A percentile compares a stretch with the other conserved stretches of the same genome.
phyloP scores from a whole-genome alignment of 2,888 invertebrate genomes.

The Diaperis boleti region DNA sequence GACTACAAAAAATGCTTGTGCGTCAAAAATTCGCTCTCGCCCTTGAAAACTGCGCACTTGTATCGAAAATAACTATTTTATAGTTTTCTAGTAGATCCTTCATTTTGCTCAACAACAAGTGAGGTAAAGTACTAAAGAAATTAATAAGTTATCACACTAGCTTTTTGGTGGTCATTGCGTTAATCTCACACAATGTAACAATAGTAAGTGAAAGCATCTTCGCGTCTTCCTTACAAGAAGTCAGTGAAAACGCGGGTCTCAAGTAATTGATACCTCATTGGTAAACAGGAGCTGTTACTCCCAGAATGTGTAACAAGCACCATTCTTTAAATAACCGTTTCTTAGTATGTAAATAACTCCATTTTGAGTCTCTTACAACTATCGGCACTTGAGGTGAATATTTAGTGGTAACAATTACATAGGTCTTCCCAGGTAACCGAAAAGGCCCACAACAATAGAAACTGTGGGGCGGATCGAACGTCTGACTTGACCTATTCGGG shows the following conservation, averaged over 20 bases:
- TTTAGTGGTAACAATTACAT: constrained; percentile 36
- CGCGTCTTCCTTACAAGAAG: too few relatives aligned
- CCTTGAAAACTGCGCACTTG: too few relatives aligned
- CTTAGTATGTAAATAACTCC: constrained; percentile 37
- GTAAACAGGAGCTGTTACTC: constrained; percentile 18
- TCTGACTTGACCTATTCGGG: constrained; percentile 18
- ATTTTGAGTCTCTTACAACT: constrained; percentile 27
- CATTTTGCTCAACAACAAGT: too few relatives aligned
- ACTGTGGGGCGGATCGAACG: constrained; percentile 33
- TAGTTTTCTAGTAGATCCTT: too few relatives aligned
- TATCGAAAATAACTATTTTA: too few relatives aligned
- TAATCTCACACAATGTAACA: too few relatives aligned
- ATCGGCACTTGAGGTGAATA: constrained; percentile 31
- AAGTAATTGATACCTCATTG: constrained; percentile 5
- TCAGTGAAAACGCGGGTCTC: neutral
- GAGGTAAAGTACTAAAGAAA: too few relatives aligned
- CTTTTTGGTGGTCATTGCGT: too few relatives aligned
- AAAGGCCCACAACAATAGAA: constrained; percentile 36
- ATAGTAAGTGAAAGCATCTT: neutral
- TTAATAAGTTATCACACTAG: too few relatives aligned
- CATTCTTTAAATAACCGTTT: constrained; percentile 13
- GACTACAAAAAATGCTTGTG: too few relatives aligned
- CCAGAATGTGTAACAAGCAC: constrained; percentile 1
- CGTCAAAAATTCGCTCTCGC: too few relatives aligned
- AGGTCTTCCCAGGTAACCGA: constrained; percentile 32